phyloP scores from a whole-genome alignment of 2,797 vertebrate species.

The Enteromius anoplus region DNA sequence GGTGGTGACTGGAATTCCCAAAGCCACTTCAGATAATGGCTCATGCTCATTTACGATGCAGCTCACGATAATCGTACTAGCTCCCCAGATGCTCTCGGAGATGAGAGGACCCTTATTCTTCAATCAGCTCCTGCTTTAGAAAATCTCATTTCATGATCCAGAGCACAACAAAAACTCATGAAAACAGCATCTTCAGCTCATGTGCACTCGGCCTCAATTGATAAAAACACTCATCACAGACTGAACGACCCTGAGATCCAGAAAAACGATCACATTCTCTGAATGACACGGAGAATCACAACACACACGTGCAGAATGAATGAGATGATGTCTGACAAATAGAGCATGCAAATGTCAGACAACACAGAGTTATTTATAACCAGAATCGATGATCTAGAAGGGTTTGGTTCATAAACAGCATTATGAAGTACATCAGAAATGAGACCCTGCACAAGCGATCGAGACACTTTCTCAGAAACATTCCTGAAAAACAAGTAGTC shows the following conservation, averaged over 20 bases:
- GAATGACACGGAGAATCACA: not conserved
- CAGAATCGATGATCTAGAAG: not conserved
- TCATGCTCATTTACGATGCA: not conserved
- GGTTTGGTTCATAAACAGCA: constrained; percentile 8
- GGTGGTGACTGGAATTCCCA: not conserved
- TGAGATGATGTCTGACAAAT: not conserved
- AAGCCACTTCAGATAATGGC: constrained; percentile 24
- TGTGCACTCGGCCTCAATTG: not conserved
- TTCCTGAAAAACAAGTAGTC: too few relatives aligned
- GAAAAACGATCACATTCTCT: not conserved
- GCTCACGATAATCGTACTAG: not conserved
- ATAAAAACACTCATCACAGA: not conserved
- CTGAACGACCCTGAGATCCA: not conserved
- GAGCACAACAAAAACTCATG: constrained; percentile 59
- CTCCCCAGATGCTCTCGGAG: not conserved
- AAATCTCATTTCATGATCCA: constrained; percentile 61
- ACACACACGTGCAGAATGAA: not conserved
- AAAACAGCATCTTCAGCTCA: constrained; percentile 69
- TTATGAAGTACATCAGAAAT: not conserved
- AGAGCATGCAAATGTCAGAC: not conserved
- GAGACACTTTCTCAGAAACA: constrained; percentile 41
- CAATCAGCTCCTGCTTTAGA: constrained; percentile 54
- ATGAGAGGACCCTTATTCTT: constrained; percentile 32
- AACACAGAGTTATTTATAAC: not conserved
- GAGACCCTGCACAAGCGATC: constrained; percentile 41